phyloP scores from a whole-genome alignment of 1,140 invertebrate species.

The Drosophila bipectinata region DNA sequence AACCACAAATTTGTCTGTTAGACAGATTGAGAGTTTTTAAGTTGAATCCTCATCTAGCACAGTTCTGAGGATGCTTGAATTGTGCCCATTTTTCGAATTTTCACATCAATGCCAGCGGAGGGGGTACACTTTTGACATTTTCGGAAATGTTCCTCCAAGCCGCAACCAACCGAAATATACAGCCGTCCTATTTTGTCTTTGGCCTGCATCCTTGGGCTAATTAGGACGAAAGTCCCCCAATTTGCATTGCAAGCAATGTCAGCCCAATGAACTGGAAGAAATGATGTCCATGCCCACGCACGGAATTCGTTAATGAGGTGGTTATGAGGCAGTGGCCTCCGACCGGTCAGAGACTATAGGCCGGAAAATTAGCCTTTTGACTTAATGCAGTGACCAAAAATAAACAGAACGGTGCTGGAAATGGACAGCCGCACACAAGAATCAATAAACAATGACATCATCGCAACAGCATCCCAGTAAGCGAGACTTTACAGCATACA shows the following conservation, averaged over 20 bases:
- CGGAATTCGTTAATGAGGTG: constrained; percentile 66
- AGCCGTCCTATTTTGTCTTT: constrained; percentile 6
- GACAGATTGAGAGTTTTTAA: constrained; percentile 10
- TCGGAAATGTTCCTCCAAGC: constrained; percentile 1
- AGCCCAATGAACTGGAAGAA: constrained; percentile 64
- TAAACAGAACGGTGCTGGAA: constrained; percentile 57
- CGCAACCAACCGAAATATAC: constrained; percentile 21
- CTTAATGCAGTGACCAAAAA: constrained; percentile 52
- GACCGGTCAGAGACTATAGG: neutral
- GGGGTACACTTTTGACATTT: constrained; percentile 57
- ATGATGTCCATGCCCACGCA: constrained; percentile 50
- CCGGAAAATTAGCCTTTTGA: constrained; percentile 60
- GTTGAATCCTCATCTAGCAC: neutral
- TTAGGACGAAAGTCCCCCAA: constrained; percentile 53
- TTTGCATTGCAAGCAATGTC: constrained; percentile 54
- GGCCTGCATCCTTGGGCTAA: constrained; percentile 33
- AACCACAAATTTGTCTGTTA: constrained; percentile 38
- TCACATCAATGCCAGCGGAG: constrained; percentile 35
- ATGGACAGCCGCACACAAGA: constrained; percentile 40
- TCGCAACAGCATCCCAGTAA: constrained; percentile 39
- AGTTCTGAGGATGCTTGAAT: neutral
- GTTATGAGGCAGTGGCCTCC: no score
- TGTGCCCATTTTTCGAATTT: constrained; percentile 43
- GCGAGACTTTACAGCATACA: constrained; percentile 59
- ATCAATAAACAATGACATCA: constrained; percentile 81